phyloP scores from a whole-genome alignment of 2,797 vertebrate genomes.

The Limnodromus scolopaceus region DNA sequence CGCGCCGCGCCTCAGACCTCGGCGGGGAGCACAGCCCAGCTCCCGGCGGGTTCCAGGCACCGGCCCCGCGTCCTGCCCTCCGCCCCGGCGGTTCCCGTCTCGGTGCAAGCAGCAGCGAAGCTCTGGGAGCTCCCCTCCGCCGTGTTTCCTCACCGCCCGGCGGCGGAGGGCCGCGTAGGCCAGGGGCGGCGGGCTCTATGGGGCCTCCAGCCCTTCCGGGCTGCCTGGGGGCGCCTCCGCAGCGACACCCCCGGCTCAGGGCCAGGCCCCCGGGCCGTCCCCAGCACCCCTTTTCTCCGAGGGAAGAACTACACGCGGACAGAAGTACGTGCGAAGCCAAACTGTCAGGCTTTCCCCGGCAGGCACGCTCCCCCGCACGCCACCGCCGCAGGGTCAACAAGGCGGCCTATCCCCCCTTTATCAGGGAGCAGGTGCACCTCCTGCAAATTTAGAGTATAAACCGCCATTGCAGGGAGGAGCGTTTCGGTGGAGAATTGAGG shows the following conservation, averaged over 20 bases:
- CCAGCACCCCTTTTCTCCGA: fast-evolving
- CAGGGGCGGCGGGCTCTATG: fast-evolving
- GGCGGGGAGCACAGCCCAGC: too few relatives aligned
- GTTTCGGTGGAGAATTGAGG: fast-evolving
- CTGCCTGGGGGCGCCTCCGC: fast-evolving
- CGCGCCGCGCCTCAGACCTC: not conserved
- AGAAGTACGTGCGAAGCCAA: fast-evolving
- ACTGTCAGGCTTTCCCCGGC: fast-evolving
- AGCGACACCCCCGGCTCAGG: fast-evolving
- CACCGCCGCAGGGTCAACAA: fast-evolving
- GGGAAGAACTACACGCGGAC: fast-evolving
- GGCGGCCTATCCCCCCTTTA: fast-evolving
- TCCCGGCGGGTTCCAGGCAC: too few relatives aligned
- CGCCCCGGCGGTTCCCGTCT: fast-evolving
- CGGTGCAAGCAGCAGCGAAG: fast-evolving
- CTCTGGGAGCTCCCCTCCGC: not conserved
- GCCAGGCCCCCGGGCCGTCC: fast-evolving
- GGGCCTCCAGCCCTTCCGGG: fast-evolving
- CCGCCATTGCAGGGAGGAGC: fast-evolving
- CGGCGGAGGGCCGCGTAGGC: fast-evolving
- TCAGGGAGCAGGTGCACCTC: fast-evolving
- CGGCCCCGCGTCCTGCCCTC: not conserved
- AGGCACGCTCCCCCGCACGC: fast-evolving
- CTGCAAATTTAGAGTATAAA: fast-evolving
- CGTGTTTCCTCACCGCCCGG: fast-evolving